Percentiles rank a stretch among this genome's conserved stretches.
phyloP scores from a whole-genome alignment of 1,140 invertebrate genomes.

The Diorhabda carinulata region DNA sequence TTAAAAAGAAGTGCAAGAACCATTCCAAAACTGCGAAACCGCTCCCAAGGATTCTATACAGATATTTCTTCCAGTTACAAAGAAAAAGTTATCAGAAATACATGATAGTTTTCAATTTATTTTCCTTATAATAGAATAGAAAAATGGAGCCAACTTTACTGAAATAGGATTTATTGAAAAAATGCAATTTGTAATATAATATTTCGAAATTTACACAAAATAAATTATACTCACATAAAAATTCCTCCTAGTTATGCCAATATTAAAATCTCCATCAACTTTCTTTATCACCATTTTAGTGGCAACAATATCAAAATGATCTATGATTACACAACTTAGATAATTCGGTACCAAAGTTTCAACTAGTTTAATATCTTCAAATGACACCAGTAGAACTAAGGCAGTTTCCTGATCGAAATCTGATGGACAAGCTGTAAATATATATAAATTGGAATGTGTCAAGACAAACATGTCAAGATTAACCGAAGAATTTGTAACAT shows the following conservation, averaged over 20 bases:
- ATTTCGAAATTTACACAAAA: neutral
- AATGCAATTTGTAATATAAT: neutral
- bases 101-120: too few relatives aligned
- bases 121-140: too few relatives aligned
- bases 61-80: too few relatives aligned
- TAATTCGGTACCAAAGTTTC: conserved; percentile 22
- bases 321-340: conserved; percentile 34
- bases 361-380: conserved; percentile 29
- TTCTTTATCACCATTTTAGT: conserved; percentile 35
- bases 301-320: conserved; percentile 36
- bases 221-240: conserved; percentile 35
- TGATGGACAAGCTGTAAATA: conserved; percentile 10
- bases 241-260: conserved; percentile 38
- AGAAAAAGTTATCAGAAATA: too few relatives aligned
- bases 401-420: conserved; percentile 15
- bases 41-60: too few relatives aligned
- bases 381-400: conserved; percentile 20
- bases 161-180: neutral
- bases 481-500: too few relatives aligned
- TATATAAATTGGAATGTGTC: too few relatives aligned
- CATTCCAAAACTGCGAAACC: too few relatives aligned
- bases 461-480: too few relatives aligned
- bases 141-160: too few relatives aligned
- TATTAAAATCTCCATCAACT: conserved; percentile 34
- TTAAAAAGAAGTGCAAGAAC: too few relatives aligned